Base-by-base conservation (phyloP, 2,888 invertebrate species). In the Tuberolachnus salignus region DNA sequence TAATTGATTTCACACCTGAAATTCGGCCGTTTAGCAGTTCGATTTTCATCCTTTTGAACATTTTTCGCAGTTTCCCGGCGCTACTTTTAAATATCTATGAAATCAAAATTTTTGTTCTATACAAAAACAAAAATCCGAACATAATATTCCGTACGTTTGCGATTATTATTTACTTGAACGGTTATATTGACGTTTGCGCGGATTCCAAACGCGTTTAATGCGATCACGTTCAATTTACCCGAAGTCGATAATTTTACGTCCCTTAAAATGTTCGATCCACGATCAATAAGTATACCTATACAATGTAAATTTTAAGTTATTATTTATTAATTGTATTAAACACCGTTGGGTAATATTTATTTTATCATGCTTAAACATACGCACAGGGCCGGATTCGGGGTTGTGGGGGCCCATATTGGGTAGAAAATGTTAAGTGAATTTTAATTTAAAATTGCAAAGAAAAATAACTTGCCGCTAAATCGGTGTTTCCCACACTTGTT, bases 251-350 rank as follows among this genome's bases (percentile, higher is more conserved):
- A 8, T 21, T 16, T 73, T 11, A 63, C 21, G 11, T 61, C 63
- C 3, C 42, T 21, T 16, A 63, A 42, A 16, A 42, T 21, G 6
- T 53, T 63, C 1, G 51, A 42, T 6, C 72, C 61, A 6, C 14
- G 23, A 23, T n/a, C 51, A n/a, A 73, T 73, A 9, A 73, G 61
- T 34, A 73, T 11, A 63, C 73, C 73, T 73, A 23, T 11, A 53
- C 6, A 49, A 44, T n/a, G n/a, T n/a, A n/a, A n/a, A n/a, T n/a
- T n/a, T n/a, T n/a, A n/a, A n/a, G n/a, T n/a, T 34, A 34, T 34
- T 34, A 4, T 34, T 34, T 3, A 6, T 34, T 34, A 34, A 34
- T 6, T 34, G 34, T 34, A 34, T 34, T 34, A 34, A 34, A 6
- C 6, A 34, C 34, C 3, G 6, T 34, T 34, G 6, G 34, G 34